Conservation (phyloP, 2,888 invertebrate species). For the Dermolepida albohirtum region DNA sequence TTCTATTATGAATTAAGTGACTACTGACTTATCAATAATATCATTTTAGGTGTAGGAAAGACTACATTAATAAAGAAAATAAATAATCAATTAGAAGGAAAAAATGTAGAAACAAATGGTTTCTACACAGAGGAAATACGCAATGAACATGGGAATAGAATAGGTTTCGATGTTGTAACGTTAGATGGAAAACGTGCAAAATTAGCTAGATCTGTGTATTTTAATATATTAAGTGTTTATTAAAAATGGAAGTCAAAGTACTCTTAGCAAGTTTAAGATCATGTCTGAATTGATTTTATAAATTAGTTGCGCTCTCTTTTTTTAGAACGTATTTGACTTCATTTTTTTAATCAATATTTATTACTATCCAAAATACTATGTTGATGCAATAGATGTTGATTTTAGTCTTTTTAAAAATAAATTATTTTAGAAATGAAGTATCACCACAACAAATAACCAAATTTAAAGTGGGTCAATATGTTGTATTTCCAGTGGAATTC, state of each 20-base stretch:
- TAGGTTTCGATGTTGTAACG: constrained; percentile 75
- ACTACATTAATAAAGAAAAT: constrained; percentile 72
- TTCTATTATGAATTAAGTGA: neutral
- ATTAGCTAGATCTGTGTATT: constrained; percentile 69
- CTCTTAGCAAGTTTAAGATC: too few relatives aligned
- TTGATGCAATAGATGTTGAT: neutral
- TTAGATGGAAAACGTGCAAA: constrained; percentile 65
- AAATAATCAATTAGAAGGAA: constrained; percentile 59
- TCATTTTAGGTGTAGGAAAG: constrained; percentile 72
- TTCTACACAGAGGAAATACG: constrained; percentile 77
- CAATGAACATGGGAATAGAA: constrained; percentile 63
- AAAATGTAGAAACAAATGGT: constrained; percentile 64
- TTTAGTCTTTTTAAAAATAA: neutral
- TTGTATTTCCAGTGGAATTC: constrained; percentile 70
- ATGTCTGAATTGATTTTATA: too few relatives aligned
- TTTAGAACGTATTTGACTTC: too few relatives aligned
- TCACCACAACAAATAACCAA: constrained; percentile 52
- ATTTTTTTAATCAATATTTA: too few relatives aligned
- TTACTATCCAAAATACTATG: neutral
- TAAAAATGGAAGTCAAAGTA: too few relatives aligned
- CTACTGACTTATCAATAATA: neutral
- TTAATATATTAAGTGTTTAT: too few relatives aligned
- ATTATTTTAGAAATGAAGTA: constrained; percentile 17
- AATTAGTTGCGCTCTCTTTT: too few relatives aligned
- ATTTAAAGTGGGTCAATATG: constrained; percentile 72